Conservation (phyloP, 2,888 invertebrate species). For the Phengaris alcon region DNA sequence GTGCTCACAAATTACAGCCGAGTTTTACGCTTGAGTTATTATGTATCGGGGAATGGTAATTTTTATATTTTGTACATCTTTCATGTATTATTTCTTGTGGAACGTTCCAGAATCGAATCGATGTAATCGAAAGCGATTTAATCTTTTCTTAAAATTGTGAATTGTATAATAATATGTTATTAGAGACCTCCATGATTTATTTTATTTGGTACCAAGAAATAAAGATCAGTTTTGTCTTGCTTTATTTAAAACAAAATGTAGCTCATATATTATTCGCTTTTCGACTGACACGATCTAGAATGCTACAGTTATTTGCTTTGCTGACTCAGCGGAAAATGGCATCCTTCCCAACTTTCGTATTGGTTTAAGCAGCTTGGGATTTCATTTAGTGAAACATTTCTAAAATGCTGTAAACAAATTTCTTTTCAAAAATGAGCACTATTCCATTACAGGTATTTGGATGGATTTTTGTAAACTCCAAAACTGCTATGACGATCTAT, state of each 20-base stretch:
- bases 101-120: constrained; percentile 5
- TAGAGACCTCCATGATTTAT: neutral
- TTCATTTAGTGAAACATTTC: constrained; percentile 7
- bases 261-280: constrained; percentile 19
- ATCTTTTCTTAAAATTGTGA: neutral
- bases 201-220: constrained; percentile 2
- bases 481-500: too few species aligned
- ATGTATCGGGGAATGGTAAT: constrained; percentile 31
- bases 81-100: neutral
- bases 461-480: neutral
- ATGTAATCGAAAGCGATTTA: constrained; percentile 9
- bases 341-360: constrained; percentile 21
- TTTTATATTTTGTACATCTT: constrained; percentile 26
- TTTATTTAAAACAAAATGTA: neutral
- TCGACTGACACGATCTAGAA: constrained; percentile 15
- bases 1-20: constrained; percentile 40
- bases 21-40: constrained; percentile 28
- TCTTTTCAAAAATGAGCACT: neutral
- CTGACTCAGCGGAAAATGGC: constrained; percentile 25
- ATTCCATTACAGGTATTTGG: neutral
- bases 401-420: neutral
- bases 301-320: constrained; percentile 19
- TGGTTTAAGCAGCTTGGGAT: constrained; percentile 5
- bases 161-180: neutral
- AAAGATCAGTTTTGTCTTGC: neutral